Evolutionary conservation across 2,797 vertebrate species (phyloP).

Genomic region (Pteronotus mesoamericanus): DNA sequence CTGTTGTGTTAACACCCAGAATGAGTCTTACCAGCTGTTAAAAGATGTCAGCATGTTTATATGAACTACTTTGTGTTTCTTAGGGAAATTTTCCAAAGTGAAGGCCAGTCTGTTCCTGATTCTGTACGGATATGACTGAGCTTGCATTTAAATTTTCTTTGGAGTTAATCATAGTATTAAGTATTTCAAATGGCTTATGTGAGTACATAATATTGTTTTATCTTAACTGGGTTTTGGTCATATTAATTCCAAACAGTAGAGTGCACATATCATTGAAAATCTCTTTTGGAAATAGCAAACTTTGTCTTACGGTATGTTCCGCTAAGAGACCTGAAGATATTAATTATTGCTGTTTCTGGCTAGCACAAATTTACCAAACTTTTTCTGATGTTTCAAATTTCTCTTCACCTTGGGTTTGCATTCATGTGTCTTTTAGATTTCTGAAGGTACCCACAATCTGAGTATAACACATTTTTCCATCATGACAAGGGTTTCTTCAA

Average conservation of each 20-base stretch:
- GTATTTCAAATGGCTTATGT: neutral
- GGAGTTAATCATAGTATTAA: neutral
- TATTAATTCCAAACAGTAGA: neutral
- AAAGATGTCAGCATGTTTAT: constrained; percentile 59
- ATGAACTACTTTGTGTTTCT: constrained; percentile 9
- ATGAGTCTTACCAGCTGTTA: constrained; percentile 55
- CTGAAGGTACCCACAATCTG: neutral
- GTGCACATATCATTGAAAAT: neutral
- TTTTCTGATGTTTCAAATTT: neutral
- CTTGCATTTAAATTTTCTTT: neutral
- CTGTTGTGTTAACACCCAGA: constrained; percentile 53
- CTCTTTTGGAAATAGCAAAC: neutral
- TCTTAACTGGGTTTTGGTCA: neutral
- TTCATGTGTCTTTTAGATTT: neutral
- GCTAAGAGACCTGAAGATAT: neutral
- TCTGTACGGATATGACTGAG: neutral
- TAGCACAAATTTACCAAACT: neutral
- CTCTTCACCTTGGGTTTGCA: neutral
- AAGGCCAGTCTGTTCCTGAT: neutral
- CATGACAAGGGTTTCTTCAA: neutral
- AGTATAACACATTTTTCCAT: neutral
- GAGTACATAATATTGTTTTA: neutral
- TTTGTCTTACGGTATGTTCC: neutral
- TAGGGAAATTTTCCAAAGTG: neutral
- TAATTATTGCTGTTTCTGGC: neutral